Percentiles rank a stretch among this genome's conserved stretches.
Evolutionary conservation across 2,113 vertebrate genomes (phyloP).

Genomic region (Seriola quinqueradiata): DNA sequence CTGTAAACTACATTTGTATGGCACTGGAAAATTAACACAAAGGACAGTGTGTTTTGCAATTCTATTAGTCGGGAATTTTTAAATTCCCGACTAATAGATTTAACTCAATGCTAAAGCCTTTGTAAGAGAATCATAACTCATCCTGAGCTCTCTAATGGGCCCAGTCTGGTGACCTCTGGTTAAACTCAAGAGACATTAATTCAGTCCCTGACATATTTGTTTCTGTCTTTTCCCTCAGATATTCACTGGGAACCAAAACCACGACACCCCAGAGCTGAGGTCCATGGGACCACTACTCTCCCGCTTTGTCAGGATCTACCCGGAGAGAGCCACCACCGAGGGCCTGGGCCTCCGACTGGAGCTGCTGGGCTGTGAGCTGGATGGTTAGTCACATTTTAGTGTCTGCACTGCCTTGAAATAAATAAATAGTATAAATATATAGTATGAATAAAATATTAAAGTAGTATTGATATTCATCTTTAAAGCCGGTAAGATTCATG

Average conservation of each 20-base stretch:
- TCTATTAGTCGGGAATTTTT: too few relatives aligned
- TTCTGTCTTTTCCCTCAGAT: conserved; percentile 77
- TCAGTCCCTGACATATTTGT: background rate
- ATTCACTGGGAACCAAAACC: conserved; percentile 95
- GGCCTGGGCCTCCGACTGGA: conserved; percentile 95
- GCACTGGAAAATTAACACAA: too few relatives aligned
- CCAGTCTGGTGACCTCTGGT: background rate
- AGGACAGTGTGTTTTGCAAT: too few relatives aligned
- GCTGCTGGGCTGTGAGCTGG: conserved; percentile 93
- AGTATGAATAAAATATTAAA: too few relatives aligned
- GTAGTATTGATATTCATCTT: too few relatives aligned
- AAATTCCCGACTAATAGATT: background rate
- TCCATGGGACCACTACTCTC: conserved; percentile 87
- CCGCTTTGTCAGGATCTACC: conserved; percentile 92
- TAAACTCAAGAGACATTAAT: background rate
- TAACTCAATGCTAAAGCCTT: too few relatives aligned
- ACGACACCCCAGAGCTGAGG: conserved; percentile 94
- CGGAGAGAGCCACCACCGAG: conserved; percentile 89
- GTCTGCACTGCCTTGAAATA: background rate
- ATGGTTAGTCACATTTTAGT: conserved; percentile 83
- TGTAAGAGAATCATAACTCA: background rate
- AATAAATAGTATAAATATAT: too few relatives aligned
- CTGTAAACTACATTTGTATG: background rate
- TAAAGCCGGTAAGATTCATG: too few relatives aligned
- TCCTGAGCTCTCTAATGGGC: too few relatives aligned